These are phyloP conservation scores for Saiga tatarica DNA, from an alignment of 2,113 vertebrate genomes.

Conservation along the genomic window DNA sequence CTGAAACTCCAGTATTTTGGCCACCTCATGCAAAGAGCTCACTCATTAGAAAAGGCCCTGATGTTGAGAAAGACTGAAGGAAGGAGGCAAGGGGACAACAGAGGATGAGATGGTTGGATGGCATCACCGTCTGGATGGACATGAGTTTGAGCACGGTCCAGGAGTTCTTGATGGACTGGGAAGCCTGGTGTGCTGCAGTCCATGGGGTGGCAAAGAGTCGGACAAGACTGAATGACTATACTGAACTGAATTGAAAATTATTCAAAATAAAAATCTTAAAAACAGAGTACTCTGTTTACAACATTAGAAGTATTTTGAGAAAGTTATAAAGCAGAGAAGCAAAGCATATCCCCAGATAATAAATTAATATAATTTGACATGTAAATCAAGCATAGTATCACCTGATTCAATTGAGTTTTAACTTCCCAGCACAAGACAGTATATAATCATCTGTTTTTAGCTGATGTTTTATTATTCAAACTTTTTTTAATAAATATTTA, in stretches of 20 bases:
- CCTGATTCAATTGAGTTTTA: background rate
- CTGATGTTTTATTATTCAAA: background rate
- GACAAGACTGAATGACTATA: background rate
- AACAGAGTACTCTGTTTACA: background rate
- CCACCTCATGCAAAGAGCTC: background rate
- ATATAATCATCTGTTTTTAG: background rate
- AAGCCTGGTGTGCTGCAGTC: background rate
- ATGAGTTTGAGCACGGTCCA: background rate
- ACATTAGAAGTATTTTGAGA: background rate
- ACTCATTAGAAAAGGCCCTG: background rate
- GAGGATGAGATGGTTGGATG: background rate
- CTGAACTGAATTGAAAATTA: background rate
- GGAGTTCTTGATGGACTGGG: background rate
- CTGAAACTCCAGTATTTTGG: background rate
- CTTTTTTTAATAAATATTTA: background rate
- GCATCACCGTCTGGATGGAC: background rate
- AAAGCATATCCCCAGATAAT: background rate
- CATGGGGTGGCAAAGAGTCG: background rate
- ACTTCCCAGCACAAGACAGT: background rate
- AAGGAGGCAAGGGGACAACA: background rate
- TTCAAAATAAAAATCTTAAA: background rate
- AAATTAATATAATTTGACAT: background rate
- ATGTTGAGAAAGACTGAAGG: background rate
- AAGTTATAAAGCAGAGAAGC: background rate
- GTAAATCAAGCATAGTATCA: background rate